Base-by-base conservation (phyloP, 2,888 invertebrate species). In the Hemithea aestivaria region DNA sequence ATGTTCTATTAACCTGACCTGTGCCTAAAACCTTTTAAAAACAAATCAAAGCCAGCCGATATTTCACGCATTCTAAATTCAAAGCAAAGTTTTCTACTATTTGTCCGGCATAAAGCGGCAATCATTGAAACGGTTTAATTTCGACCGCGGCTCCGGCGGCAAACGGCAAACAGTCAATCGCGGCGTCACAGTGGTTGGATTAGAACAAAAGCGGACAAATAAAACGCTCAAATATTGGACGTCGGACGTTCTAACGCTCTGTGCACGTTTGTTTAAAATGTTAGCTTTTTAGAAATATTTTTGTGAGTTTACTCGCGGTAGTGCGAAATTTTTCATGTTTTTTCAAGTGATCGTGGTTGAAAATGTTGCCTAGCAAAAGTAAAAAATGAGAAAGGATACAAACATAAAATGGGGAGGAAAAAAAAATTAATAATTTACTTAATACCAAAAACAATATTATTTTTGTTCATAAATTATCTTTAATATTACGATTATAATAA, bases 111-210 rank as follows among this genome's bases (percentile, higher is more conserved):
- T 9, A 9, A 29, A 28, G 22, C 32, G 40, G 33, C 53, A 55
- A 51, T 56, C 45, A 53, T 43, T 49, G 44, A 29, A 21, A 27
- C 41, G 26, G 30, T 51, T 51, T 53, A 53, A 55, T 55, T 56
- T 46, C 45, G 36, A 35, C 36, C 44, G 46, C 44, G 40, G 40
- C 34, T 34, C 36, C 22, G 34, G 24, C 28, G 16, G 16, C 16
- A 16, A 16, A 16, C 42, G 45, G 45, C 54, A 52, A 53, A 57
- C 53, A 56, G 56, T 53, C 56, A 51, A 56, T 54, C 45, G 48
- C 28, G 45, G 48, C 32, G 34, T 40, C 49, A 45, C 40, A 35
- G 47, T 30, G 44, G 43, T 47, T 10, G 35, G 43, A 43, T 51
- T 47, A 33, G 31, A 36, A 35, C 48, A 53, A 45, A 51, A 48